Evolutionary conservation across 1,140 invertebrate genomes (phyloP).

Genomic region (Bacillus rossius): DNA sequence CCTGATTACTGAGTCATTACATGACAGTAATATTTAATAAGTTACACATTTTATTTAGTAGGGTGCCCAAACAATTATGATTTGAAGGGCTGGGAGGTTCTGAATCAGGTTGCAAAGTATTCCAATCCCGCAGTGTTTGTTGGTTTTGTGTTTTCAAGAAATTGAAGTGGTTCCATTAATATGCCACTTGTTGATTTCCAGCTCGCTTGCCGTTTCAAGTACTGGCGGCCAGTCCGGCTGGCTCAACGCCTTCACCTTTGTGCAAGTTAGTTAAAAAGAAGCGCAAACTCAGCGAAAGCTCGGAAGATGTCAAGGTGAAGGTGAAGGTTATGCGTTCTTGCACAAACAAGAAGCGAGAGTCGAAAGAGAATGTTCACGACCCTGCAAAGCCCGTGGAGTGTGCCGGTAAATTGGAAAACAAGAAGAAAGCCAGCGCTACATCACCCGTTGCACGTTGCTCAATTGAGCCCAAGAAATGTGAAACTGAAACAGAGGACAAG

Average conservation of each 20-base stretch:
- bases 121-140: too few species aligned
- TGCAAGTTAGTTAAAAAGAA: slow-evolving; percentile 3
- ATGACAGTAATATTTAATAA: too few species aligned
- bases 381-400: background rate
- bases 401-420: background rate
- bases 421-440: background rate
- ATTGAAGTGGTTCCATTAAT: background rate
- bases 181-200: background rate
- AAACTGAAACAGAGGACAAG: background rate
- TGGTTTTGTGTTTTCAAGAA: too few species aligned
- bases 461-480: background rate
- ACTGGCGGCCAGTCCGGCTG: background rate
- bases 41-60: too few species aligned
- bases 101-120: too few species aligned
- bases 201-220: slow-evolving; percentile 12
- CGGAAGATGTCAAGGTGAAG: slow-evolving; percentile 4
- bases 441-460: background rate
- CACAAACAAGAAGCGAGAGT: background rate
- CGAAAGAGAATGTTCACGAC: background rate
- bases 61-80: too few species aligned
- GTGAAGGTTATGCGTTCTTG: background rate
- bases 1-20: too few species aligned
- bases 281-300: slow-evolving; percentile 3
- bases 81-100: too few species aligned
- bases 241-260: background rate